Conservation (phyloP, 23 tunicate genomes). For the Halocynthia roretzi region DNA sequence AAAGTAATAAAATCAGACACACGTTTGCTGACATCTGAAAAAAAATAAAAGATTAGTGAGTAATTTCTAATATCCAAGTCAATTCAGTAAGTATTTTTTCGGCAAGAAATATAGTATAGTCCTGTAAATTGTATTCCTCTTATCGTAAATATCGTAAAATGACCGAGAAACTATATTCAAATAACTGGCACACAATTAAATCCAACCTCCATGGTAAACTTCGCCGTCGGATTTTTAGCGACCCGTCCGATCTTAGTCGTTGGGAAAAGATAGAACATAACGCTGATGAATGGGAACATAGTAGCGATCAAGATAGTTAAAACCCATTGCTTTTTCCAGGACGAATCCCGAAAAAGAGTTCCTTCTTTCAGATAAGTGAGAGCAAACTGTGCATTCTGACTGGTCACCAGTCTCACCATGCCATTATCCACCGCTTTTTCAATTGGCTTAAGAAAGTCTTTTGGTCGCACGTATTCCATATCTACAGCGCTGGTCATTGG, state of each 20-base stretch:
- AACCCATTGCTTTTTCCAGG: background rate
- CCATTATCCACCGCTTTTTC: slow-evolving; percentile 30
- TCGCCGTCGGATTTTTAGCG: slow-evolving; percentile 22
- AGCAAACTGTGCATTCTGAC: slow-evolving; percentile 25
- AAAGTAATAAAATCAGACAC: background rate
- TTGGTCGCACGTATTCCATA: slow-evolving; percentile 20
- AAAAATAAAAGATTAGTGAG: background rate
- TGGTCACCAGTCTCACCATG: slow-evolving; percentile 24
- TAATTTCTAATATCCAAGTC: background rate
- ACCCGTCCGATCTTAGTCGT: slow-evolving; percentile 12
- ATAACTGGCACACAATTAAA: background rate
- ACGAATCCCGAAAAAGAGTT: slow-evolving; percentile 6
- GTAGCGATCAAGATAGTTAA: background rate
- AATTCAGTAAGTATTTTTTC: no score
- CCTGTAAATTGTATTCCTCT: no score
- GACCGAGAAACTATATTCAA: no score
- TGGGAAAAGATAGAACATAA: slow-evolving; percentile 9
- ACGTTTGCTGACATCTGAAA: slow-evolving; percentile 18
- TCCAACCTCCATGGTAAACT: slow-evolving; percentile 21
- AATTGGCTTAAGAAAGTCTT: slow-evolving; percentile 17
- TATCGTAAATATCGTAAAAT: no score
- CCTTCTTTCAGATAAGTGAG: slow-evolving; percentile 25
- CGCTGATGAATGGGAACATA: slow-evolving; percentile 17
- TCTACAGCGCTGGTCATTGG: background rate
- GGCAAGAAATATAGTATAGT: no score